These are phyloP conservation scores for Acipenser oxyrinchus DNA, from an alignment of 2,797 vertebrate genomes.

Conservation along the genomic window DNA sequence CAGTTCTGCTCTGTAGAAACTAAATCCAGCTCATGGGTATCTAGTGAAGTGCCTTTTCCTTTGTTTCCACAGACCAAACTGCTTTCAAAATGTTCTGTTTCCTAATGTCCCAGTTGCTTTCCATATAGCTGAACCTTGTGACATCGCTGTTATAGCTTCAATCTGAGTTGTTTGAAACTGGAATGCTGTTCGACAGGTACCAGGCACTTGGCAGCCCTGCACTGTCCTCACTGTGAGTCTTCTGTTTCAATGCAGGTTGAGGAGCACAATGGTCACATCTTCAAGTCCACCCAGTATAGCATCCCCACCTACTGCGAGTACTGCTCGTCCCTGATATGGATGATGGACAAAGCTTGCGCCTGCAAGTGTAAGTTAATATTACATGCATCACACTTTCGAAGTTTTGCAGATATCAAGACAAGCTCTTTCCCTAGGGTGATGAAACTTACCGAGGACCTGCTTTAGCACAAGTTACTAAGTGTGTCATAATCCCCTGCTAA, in stretches of 20 bases:
- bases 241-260: constrained; percentile 68
- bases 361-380: constrained; percentile 79
- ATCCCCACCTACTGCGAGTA: constrained; percentile 97
- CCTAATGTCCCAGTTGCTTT: too few relatives aligned
- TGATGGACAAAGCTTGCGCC: constrained; percentile 96
- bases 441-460: too few relatives aligned
- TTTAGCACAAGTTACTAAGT: too few relatives aligned
- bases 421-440: too few relatives aligned
- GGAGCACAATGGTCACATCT: constrained; percentile 94
- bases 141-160: too few relatives aligned
- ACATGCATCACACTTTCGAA: too few relatives aligned
- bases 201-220: not conserved
- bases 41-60: too few relatives aligned
- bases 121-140: too few relatives aligned
- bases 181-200: not conserved
- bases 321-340: constrained; percentile 98
- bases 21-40: too few relatives aligned
- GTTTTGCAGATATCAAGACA: too few relatives aligned
- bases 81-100: not conserved
- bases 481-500: too few relatives aligned
- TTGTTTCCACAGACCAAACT: not conserved
- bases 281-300: constrained; percentile 95
- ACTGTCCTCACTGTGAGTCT: not conserved
- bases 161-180: not conserved
- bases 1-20: not conserved